Evolutionary conservation across 1,140 invertebrate genomes (phyloP), one percentile per base, ranked within the genome.

Genomic region (Lucilia cuprina): DNA sequence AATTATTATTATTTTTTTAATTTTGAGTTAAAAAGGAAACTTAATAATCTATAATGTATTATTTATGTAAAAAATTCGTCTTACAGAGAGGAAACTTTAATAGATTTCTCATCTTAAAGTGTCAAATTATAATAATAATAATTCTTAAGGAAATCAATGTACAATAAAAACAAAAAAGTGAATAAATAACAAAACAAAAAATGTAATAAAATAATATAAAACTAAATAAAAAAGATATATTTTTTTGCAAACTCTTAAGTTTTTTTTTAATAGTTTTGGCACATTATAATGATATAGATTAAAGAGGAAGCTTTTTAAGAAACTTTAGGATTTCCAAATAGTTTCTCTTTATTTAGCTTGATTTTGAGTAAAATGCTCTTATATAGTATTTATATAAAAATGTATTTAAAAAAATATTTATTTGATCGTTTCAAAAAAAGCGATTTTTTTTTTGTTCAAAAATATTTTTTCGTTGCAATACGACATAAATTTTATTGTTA

Each of bases 381-480:
- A 70, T 9, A 0, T 70, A 70, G 65, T 70, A 70, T n/a, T n/a
- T n/a, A n/a, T 55, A 55, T 55, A 55, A 70, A 19, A 70, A 70
- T 21, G 10, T 70, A 3, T 21, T 70, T 70, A 70, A 70, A 70
- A 55, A 70, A 70, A 70, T 70, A 70, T 70, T 70, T 70, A 70
- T 70, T 70, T 70, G 17, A 70, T 70, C 65, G n/a, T 70, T 70
- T 70, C 65, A 25, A 21, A 70, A 12, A 70, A 70, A 70, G 65
- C 65, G 19, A 21, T 25, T 70, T 21, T 70, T 70, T 25, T 21
- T 25, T 70, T 21, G 14, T 70, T 21, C 19, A 21, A 21, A 70
- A 70, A 70, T 70, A 70, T 70, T n/a, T 30, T 70, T 70, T 70
- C 65, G 65, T 70, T 70, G 65, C 65, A 70, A 70, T 70, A 21